Evolutionary conservation across 2,797 vertebrate genomes (phyloP), one percentile per base, ranked within the genome.

Genomic region (Gambusia yucatana): DNA sequence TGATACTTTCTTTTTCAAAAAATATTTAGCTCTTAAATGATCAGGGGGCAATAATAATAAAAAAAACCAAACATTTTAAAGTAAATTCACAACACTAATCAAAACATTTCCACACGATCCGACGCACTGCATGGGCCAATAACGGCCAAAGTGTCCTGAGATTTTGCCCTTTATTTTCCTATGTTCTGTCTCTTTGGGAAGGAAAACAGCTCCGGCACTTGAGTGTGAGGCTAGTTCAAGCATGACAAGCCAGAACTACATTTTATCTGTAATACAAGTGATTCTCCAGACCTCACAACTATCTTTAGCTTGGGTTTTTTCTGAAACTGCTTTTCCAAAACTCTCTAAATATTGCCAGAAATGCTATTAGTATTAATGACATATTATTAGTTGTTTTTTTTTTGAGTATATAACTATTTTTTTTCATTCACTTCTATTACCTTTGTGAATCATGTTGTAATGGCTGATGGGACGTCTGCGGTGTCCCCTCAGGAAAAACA

Each of bases 11-110:
- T 88, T 46, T 25, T 84, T 81, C 86, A 88, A 88, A 71, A 59
- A 88, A 74, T 43, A 91, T 83, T 70, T 10, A 33, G 46, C 76
- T 79, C 86, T 84, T 93, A 94, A 83, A 92, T 92, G 88, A 91
- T 91, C 86, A 89, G 78, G 28, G 57, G 78, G 72, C 84, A 82
- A 85, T 88, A 87, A 87, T 74, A 85, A 70, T 11, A 82, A 81
- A 91, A 79, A 83, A 81, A 33, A 1, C 30, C 30, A 1, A 33
- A 92, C 87, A 83, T 87, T 85, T 92, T 81, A 88, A 91, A 91
- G 84, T 89, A 86, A 88, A 76, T 77, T n/a, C 81, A 46, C n/a
- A 0, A 73, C 20, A 33, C 81, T 82, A 86, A 90, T 87, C 39
- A 84, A 88, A 84, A 81, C 72, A 86, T 88, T 89, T 84, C 87